Base-by-base conservation (phyloP, 2,888 invertebrate genomes). In the Chymomyza caudatula region DNA sequence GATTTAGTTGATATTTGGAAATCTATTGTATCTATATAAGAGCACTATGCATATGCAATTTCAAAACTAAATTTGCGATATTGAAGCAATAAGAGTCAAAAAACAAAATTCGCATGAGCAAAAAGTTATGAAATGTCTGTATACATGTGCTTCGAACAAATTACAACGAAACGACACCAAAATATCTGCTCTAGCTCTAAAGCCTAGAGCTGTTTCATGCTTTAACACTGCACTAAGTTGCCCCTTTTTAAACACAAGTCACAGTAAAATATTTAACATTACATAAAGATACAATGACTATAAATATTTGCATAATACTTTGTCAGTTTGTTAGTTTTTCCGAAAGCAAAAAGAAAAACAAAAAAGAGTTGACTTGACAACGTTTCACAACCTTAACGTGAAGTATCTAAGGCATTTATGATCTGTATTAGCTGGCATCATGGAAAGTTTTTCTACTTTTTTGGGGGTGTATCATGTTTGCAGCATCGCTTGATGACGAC, bases 251-350 rank as follows among this genome's bases (percentile, higher is more conserved):
- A 11, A 37, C 29, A 13, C 8, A 37, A 2, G 11, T 29, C 11
- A 29, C 5, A 1, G 3, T 37, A 37, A 37, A 37, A 37, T 37
- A 66, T 54, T 49, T 60, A 82, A 77, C 77, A 76, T 85, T 77
- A 76, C 74, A 72, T 70, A 69, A 61, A 37, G 29, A 8, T 11
- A 37, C 29, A 74, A 65, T 74, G 71, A 73, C 77, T 73, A 60
- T 71, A 84, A 80, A 79, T 82, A 82, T 85, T 86, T 82, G 77
- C 71, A 60, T 77, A 86, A 77, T 76, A 72, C 82, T 87, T 87
- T 79, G 86, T 82, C 82, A 76, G 80, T 82, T 78, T 82, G 64
- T 66, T 76, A 74, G 4, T 47, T 47, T 47, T 47, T 2, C 4
- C 44, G 17, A 47, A 17, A n/a, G n/a, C n/a, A n/a, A n/a, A 47